Conservation (phyloP, 2,888 invertebrate genomes). For the Heteromyza rotundicornis region DNA sequence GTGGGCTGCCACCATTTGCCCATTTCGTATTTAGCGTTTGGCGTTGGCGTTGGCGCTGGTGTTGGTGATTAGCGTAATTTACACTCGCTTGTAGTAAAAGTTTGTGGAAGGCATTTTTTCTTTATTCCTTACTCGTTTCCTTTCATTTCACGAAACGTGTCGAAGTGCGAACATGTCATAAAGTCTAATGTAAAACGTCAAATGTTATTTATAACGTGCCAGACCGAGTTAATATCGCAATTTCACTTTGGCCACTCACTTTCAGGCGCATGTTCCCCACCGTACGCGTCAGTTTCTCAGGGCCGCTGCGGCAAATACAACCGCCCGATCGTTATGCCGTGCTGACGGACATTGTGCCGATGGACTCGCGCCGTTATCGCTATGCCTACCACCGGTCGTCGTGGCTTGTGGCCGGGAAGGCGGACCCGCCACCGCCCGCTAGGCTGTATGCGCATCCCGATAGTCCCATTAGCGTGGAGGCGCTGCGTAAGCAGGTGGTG, state of each 20-base stretch:
- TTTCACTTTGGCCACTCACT: slow-evolving; percentile 22
- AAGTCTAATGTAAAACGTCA: slow-evolving; percentile 3
- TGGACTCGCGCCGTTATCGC: slow-evolving; percentile 94
- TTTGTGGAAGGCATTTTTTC: background rate
- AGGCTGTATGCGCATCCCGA: slow-evolving; percentile 96
- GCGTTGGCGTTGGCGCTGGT: slow-evolving; percentile 33
- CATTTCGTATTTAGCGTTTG: too few relatives aligned
- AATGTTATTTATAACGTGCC: background rate
- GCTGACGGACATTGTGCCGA: slow-evolving; percentile 94
- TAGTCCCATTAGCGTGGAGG: slow-evolving; percentile 94
- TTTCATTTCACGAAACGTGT: slow-evolving; percentile 2
- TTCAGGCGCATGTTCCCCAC: slow-evolving; percentile 98
- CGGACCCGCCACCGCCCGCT: slow-evolving; percentile 94
- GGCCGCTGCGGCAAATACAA: slow-evolving; percentile 68
- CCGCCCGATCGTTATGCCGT: slow-evolving; percentile 89
- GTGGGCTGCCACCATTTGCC: background rate
- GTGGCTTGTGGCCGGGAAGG: slow-evolving; percentile 98
- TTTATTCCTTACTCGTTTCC: too few relatives aligned
- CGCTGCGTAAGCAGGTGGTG: slow-evolving; percentile 93
- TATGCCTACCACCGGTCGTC: slow-evolving; percentile 98
- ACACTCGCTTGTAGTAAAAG: slow-evolving; percentile 46
- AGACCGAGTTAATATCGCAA: too few relatives aligned
- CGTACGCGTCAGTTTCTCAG: slow-evolving; percentile 90
- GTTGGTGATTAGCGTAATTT: slow-evolving; percentile 53
- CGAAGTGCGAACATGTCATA: slow-evolving; percentile 2